A percentile compares a stretch with the other conserved stretches of the same genome.
Evolutionary conservation across 2,797 vertebrate genomes (phyloP).

Genomic region (Novumbra hubbsi): DNA sequence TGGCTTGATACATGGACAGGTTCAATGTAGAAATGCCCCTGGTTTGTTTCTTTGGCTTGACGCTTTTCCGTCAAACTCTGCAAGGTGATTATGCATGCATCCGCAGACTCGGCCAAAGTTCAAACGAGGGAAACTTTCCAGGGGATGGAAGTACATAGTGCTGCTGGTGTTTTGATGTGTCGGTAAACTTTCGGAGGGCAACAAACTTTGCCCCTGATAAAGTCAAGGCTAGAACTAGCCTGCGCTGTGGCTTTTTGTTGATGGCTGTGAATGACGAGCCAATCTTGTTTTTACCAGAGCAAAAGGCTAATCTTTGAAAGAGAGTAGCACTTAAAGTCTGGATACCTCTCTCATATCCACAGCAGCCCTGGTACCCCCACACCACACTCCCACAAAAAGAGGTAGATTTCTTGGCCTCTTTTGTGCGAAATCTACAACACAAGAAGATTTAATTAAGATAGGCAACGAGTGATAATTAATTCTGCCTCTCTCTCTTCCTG

Average conservation of each 20-base stretch:
- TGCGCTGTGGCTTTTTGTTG: slow-evolving; percentile 25
- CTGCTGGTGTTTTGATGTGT: slow-evolving; percentile 39
- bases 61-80: slow-evolving; percentile 2
- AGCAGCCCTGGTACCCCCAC: slow-evolving; percentile 23
- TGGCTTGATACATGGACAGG: slow-evolving; percentile 15
- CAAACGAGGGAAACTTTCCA: neutral
- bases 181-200: slow-evolving; percentile 66
- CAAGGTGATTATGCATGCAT: slow-evolving; percentile 36
- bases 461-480: slow-evolving; percentile 76
- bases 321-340: slow-evolving; percentile 42
- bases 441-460: slow-evolving; percentile 87
- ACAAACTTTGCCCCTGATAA: slow-evolving; percentile 61
- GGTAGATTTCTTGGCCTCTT: slow-evolving; percentile 67
- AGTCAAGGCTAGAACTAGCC: slow-evolving; percentile 43
- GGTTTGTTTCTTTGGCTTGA: slow-evolving; percentile 27
- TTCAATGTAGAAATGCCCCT: slow-evolving; percentile 36
- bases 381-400: slow-evolving; percentile 35
- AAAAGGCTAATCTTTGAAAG: slow-evolving; percentile 49
- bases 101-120: slow-evolving; percentile 32
- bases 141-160: slow-evolving; percentile 40
- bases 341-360: slow-evolving; percentile 68
- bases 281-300: slow-evolving; percentile 30
- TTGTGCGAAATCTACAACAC: slow-evolving; percentile 77
- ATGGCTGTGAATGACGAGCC: slow-evolving; percentile 46
- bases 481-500: slow-evolving; percentile 54